phyloP scores from a whole-genome alignment of 2,888 invertebrate genomes.

The Heliconius aoede region DNA sequence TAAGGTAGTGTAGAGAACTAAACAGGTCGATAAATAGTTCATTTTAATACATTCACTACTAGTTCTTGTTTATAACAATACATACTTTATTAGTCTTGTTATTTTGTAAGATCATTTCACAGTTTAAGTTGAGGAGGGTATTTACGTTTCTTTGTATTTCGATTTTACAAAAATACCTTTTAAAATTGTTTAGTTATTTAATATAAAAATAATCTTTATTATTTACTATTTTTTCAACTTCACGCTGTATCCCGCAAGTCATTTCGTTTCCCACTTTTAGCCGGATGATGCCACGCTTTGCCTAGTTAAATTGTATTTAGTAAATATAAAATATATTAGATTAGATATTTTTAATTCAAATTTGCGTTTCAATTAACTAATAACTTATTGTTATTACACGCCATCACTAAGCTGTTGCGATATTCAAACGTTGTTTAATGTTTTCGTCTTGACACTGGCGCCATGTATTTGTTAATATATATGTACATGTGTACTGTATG shows the following conservation, averaged over 20 bases:
- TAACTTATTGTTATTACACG: conserved; percentile 28
- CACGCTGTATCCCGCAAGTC: no score
- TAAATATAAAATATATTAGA: no score
- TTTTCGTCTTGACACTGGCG: conserved; percentile 63
- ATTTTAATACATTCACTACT: conserved; percentile 13
- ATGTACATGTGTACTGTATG: conserved; percentile 30
- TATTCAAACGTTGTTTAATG: conserved; percentile 59
- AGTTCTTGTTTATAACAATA: conserved; percentile 18
- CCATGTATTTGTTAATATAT: conserved; percentile 49
- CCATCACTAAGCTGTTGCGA: conserved; percentile 58
- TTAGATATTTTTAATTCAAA: not conserved
- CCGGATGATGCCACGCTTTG: no score
- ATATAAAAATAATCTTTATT: not conserved
- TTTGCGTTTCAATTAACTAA: not conserved
- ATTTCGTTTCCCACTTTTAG: no score
- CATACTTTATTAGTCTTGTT: conserved; percentile 9
- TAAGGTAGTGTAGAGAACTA: conserved; percentile 59
- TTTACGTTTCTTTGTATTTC: not conserved
- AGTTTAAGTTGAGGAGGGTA: not conserved
- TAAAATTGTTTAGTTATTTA: not conserved
- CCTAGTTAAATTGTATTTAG: no score
- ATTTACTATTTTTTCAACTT: no score
- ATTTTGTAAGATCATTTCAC: not conserved
- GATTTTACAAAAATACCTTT: not conserved
- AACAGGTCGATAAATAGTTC: conserved; percentile 59